Percentiles rank a stretch among this genome's conserved stretches.
Conservation (phyloP, 1,140 invertebrate genomes). For the Apis dorsata region DNA sequence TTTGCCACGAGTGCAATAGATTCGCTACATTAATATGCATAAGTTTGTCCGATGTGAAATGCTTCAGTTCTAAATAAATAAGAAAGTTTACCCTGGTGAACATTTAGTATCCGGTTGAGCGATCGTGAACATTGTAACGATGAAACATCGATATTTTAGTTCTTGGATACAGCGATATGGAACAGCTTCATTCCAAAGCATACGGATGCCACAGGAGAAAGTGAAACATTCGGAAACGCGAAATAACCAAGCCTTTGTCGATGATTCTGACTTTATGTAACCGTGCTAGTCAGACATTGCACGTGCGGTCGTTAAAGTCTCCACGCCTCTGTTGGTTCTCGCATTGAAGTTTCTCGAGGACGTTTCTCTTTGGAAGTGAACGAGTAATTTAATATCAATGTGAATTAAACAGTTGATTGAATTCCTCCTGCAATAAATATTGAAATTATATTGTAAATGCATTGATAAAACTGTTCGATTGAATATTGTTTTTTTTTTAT, state of each 20-base stretch:
- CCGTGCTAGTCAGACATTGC: constrained; percentile 23
- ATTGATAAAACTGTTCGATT: background rate
- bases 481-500: background rate
- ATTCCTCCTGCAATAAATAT: background rate
- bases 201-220: constrained; percentile 39
- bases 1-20: background rate
- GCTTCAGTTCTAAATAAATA: background rate
- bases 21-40: background rate
- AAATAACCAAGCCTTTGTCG: background rate
- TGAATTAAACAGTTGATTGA: background rate
- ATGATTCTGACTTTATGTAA: constrained; percentile 47
- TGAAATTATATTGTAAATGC: background rate
- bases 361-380: background rate
- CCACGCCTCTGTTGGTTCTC: constrained; percentile 12
- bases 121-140: constrained; percentile 1
- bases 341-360: constrained; percentile 32
- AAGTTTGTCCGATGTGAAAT: background rate
- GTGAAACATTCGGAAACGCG: constrained; percentile 46
- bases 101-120: constrained; percentile 2
- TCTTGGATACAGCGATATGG: background rate
- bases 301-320: constrained; percentile 64
- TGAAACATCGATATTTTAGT: background rate
- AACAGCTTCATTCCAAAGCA: background rate
- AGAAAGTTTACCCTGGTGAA: constrained; percentile 10
- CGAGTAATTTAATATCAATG: constrained; percentile 17